Conservation (phyloP, 1,140 invertebrate genomes). For the Holotrichia oblita region DNA sequence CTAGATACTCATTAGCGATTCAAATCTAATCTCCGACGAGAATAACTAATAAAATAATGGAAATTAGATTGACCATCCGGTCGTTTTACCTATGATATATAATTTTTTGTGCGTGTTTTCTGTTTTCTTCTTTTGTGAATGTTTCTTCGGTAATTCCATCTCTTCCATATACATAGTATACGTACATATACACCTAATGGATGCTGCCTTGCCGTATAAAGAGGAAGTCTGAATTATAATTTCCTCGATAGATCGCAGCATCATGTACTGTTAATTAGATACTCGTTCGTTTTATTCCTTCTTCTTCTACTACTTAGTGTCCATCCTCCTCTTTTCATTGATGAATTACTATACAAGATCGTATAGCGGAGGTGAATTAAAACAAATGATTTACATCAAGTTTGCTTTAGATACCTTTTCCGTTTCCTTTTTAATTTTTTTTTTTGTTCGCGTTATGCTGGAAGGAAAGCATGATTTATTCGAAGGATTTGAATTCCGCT, state of each 20-base stretch:
- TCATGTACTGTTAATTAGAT: conserved; percentile 29
- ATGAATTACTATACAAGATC: not conserved
- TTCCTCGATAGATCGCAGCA: conserved; percentile 32
- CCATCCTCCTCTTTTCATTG: conserved; percentile 8
- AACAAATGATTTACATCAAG: conserved; percentile 22
- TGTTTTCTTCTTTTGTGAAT: not conserved
- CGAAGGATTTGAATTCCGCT: not conserved
- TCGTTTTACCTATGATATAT: conserved; percentile 36
- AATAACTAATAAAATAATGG: conserved; percentile 35
- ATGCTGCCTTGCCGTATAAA: not conserved
- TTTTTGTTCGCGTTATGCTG: not conserved
- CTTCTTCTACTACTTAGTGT: not conserved
- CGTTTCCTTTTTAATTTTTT: conserved; percentile 26
- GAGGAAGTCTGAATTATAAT: conserved; percentile 33
- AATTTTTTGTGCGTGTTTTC: not conserved
- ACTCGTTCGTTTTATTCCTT: conserved; percentile 14
- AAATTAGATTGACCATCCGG: conserved; percentile 33
- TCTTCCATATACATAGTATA: no score
- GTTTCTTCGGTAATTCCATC: not conserved
- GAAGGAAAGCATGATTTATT: conserved; percentile 12
- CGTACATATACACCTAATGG: no score
- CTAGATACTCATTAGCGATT: conserved; percentile 31
- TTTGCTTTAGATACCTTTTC: conserved; percentile 21
- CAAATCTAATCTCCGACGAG: conserved; percentile 2
- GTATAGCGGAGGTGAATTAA: conserved; percentile 22